Evolutionary conservation across 2,797 vertebrate genomes (phyloP).

Genomic region (Tapera naevia): DNA sequence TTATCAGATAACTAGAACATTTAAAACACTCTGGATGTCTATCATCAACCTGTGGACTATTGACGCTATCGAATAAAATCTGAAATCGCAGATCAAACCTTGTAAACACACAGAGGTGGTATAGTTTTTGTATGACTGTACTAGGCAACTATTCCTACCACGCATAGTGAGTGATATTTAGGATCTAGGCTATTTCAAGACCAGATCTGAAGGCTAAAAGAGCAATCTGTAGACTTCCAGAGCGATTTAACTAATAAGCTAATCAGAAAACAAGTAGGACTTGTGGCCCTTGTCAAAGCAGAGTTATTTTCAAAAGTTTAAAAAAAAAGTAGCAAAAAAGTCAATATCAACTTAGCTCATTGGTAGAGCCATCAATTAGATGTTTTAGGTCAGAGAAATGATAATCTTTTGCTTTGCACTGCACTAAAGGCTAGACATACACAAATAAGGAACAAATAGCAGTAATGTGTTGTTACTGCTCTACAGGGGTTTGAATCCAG

Average conservation of each 20-base stretch:
- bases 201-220: not conserved
- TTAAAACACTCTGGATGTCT: not conserved
- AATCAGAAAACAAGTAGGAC: not conserved
- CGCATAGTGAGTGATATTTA: not conserved
- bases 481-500: not conserved
- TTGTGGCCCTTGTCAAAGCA: not conserved
- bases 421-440: accelerated
- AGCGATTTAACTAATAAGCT: not conserved
- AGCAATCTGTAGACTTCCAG: not conserved
- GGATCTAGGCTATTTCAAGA: not conserved
- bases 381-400: not conserved
- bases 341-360: not conserved
- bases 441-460: not conserved
- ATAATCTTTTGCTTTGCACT: not conserved
- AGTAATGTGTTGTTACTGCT: not conserved
- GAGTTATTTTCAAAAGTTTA: not conserved
- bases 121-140: not conserved
- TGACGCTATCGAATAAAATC: not conserved
- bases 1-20: not conserved
- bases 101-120: not conserved
- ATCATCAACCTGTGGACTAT: not conserved
- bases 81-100: not conserved
- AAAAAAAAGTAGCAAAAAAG: not conserved
- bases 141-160: not conserved
- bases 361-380: not conserved